These are phyloP conservation scores for Drosophila dives DNA, from an alignment of 2,888 invertebrate species.

Conservation along the genomic window DNA sequence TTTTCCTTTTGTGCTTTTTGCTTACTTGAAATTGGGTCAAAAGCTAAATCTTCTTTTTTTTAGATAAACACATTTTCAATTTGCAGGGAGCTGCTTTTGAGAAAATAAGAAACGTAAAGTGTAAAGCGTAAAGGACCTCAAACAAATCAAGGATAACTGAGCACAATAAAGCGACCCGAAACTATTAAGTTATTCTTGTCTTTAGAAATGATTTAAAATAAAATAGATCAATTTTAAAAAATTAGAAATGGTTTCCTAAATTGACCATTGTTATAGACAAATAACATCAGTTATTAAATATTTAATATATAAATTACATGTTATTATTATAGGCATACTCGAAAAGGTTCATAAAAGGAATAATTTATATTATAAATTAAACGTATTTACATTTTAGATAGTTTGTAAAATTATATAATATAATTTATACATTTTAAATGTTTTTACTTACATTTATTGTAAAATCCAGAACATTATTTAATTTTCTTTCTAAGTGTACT, in stretches of 20 bases:
- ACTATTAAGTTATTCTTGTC: background rate
- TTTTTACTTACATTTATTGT: no score
- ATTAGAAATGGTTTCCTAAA: background rate
- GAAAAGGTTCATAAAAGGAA: background rate
- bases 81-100: conserved; percentile 59
- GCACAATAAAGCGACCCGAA: conserved; percentile 1
- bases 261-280: no score
- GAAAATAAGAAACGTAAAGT: background rate
- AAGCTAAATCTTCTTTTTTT: conserved; percentile 41
- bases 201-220: background rate
- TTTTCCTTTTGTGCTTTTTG: conserved; percentile 12
- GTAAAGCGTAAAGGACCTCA: conserved; percentile 30
- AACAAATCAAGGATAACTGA: conserved; percentile 48
- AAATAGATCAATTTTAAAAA: background rate
- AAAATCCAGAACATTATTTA: background rate
- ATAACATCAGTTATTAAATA: no score
- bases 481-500: background rate
- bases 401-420: background rate
- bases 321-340: background rate
- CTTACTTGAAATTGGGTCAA: conserved; percentile 61
- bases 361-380: background rate
- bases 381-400: background rate
- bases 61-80: conserved; percentile 49
- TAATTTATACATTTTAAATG: background rate
- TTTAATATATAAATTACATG: background rate